Base-by-base conservation (phyloP, 2,888 invertebrate genomes). In the Nowickia ferox region DNA sequence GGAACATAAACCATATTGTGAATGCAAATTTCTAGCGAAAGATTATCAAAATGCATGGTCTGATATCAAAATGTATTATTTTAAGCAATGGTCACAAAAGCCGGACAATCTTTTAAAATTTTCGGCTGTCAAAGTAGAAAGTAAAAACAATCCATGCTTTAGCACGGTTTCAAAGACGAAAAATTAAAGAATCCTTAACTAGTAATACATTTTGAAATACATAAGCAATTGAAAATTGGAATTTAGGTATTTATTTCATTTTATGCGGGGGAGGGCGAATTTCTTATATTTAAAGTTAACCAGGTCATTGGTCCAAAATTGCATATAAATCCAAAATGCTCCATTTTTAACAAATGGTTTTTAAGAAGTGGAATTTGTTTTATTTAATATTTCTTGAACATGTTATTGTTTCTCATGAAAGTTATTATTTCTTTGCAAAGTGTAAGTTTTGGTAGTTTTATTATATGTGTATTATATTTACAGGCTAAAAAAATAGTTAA, bases 11-110 rank as follows among this genome's bases (percentile, higher is more conserved):
- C 84, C 87, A 1, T 93, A 93, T 87, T 59, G 55, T 0, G 79
- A 88, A 3, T 89, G 87, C 6, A 93, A 93, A 84, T 42, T 75
- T 2, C 66, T 88, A n/a, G 84, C 90, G 17, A 63, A 3, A 4
- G 88, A 90, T 3, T 93, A 93, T 88, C 91, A 91, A 74, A 30
- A 63, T 15, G 88, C 90, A 89, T 95, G 95, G 95, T 82, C 82
- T 22, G 84, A 89, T 80, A 88, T 94, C 9, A 94, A 94, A 89
- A 88, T 91, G 15, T 89, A 89, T 0, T 93, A 94, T 89, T 95
- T 95, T 88, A 92, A 93, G 89, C 90, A 92, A 68, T 95, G 95
- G 95, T 94, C 94, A 10, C 87, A 88, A 0, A 95, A 95, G 89
- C 94, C 94, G 2, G 75, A 75, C 0, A 59, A 88, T 11, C 82